Evolutionary conservation across 1,140 invertebrate genomes (phyloP).

Genomic region (Trachelipus rathkii): DNA sequence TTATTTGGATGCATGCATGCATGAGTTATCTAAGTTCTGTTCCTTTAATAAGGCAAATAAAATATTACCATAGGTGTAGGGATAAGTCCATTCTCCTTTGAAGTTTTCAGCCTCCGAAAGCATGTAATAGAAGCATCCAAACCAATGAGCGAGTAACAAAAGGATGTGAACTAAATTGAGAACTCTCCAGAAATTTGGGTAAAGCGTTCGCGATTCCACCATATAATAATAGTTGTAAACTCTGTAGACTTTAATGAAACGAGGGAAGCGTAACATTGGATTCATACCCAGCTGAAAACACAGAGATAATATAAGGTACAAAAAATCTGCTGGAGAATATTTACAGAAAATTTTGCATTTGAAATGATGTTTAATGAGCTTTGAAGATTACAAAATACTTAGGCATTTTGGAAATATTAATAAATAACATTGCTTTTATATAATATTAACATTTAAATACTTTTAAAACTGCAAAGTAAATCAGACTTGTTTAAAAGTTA

Average conservation of each 20-base stretch:
- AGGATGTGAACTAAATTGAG: conserved; percentile 91
- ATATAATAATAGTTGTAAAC: conserved; percentile 92
- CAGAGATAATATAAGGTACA: conserved; percentile 52
- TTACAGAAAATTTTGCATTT: too few relatives aligned
- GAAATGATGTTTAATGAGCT: too few relatives aligned
- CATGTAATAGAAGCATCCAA: conserved; percentile 93
- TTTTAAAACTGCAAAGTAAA: too few relatives aligned
- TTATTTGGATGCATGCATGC: too few relatives aligned
- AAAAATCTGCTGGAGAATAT: too few relatives aligned
- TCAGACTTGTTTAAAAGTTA: too few relatives aligned
- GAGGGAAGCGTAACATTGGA: conserved; percentile 52
- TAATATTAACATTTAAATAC: too few relatives aligned
- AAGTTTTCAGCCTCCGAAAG: conserved; percentile 87
- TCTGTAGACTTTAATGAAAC: conserved; percentile 72
- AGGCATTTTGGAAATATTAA: too few relatives aligned
- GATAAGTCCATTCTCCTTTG: conserved; percentile 87
- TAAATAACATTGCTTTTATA: too few relatives aligned
- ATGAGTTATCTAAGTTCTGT: too few relatives aligned
- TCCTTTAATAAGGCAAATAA: too few relatives aligned
- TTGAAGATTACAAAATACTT: too few relatives aligned
- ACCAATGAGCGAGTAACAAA: conserved; percentile 92
- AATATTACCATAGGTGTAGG: conserved; percentile 74
- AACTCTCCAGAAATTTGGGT: conserved; percentile 93
- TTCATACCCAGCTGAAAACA: conserved; percentile 33
- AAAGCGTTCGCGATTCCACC: conserved; percentile 88